Evolutionary conservation across 2,797 vertebrate genomes (phyloP).

Genomic region (Lophotriccus pileatus): DNA sequence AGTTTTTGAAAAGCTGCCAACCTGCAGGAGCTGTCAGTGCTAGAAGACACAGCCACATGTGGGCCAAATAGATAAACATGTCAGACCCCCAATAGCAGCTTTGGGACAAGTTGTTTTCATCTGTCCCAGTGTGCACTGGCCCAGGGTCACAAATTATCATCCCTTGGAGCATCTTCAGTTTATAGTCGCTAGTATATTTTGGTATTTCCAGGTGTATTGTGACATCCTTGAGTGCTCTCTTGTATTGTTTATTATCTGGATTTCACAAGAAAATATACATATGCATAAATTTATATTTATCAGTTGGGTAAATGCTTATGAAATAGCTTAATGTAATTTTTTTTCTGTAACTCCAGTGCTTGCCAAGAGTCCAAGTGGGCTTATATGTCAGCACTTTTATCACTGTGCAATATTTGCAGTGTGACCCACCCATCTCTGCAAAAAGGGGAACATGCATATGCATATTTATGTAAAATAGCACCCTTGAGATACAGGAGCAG

Average conservation of each 20-base stretch:
- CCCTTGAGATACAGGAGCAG: not conserved
- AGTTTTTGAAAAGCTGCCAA: conserved; percentile 64
- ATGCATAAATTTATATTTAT: not conserved
- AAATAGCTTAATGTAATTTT: not conserved
- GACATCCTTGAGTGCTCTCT: not conserved
- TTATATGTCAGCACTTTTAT: not conserved
- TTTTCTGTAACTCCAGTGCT: not conserved
- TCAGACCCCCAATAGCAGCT: conserved; percentile 27
- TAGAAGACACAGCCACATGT: conserved; percentile 52
- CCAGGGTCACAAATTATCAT: not conserved
- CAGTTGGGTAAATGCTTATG: not conserved
- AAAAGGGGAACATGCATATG: not conserved
- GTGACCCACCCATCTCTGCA: not conserved
- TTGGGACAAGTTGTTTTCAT: conserved; percentile 37
- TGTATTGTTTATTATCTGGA: not conserved
- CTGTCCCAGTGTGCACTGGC: not conserved
- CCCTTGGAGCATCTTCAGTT: not conserved
- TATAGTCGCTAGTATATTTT: not conserved
- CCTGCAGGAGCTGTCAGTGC: conserved; percentile 49
- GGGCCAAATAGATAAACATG: conserved; percentile 65
- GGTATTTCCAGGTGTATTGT: not conserved
- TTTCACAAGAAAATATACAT: not conserved
- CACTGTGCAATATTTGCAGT: not conserved
- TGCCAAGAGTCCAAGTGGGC: not conserved
- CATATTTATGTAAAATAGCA: not conserved